These are phyloP conservation scores for Cremastobaeus sp. DNA, from an alignment of 2,888 invertebrate species.

Conservation along the genomic window DNA sequence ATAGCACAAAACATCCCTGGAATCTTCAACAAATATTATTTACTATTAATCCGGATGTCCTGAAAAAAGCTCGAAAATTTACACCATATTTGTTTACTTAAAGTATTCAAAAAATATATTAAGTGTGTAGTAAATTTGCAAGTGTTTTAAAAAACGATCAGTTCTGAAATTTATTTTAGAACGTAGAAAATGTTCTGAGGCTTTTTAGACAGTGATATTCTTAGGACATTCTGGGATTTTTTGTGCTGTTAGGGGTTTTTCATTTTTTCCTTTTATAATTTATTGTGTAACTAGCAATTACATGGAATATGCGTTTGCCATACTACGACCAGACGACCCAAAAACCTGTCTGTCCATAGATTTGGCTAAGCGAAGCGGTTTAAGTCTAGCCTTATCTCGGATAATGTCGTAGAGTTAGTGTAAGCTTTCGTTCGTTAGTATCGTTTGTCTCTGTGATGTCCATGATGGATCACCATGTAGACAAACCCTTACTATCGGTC, in stretches of 20 bases:
- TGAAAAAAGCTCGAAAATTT: background rate
- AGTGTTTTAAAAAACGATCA: too few relatives aligned
- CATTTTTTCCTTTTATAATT: constrained; percentile 54
- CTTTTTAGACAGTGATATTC: too few relatives aligned
- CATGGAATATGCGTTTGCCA: constrained; percentile 58
- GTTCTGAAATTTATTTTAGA: too few relatives aligned
- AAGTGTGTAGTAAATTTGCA: too few relatives aligned
- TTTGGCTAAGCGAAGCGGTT: constrained; percentile 75
- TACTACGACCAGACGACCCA: constrained; percentile 12
- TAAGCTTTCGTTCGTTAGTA: constrained; percentile 30
- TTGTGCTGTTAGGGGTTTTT: constrained; percentile 15
- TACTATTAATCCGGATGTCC: too few relatives aligned
- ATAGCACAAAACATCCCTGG: too few relatives aligned
- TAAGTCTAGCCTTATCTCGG: constrained; percentile 72
- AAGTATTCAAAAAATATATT: too few relatives aligned
- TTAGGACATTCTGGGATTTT: background rate
- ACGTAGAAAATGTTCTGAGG: too few relatives aligned
- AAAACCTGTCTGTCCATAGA: constrained; percentile 62
- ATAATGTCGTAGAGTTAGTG: constrained; percentile 32
- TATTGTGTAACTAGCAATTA: constrained; percentile 16
- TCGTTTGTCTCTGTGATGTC: constrained; percentile 18
- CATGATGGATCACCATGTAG: background rate
- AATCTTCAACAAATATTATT: too few relatives aligned
- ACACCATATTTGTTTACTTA: too few relatives aligned
- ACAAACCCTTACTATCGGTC: background rate